Percentiles rank a stretch among this genome's conserved stretches.
Evolutionary conservation across 92 coral and sea anemone species (phyloP).

Genomic region (Epizoanthus rinbou): DNA sequence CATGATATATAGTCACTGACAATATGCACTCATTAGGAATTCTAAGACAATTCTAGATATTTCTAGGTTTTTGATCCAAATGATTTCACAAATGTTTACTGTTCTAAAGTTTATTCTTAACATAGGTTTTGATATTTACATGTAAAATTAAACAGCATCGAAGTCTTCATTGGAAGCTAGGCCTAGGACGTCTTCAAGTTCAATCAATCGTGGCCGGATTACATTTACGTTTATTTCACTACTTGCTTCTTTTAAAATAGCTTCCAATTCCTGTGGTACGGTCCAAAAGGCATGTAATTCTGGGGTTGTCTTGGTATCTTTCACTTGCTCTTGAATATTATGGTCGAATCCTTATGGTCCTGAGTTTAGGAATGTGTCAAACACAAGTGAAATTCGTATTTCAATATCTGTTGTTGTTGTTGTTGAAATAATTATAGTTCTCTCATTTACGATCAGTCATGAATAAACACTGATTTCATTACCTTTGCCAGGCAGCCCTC

Average conservation of each 20-base stretch:
- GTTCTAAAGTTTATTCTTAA: constrained; percentile 1
- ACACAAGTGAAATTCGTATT: no score
- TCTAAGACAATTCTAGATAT: background rate
- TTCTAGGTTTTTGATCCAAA: background rate
- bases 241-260: background rate
- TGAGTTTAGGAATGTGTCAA: no score
- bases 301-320: constrained; percentile 1
- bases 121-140: constrained; percentile 5
- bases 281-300: background rate
- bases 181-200: background rate
- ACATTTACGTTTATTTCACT: background rate
- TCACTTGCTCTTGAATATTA: background rate
- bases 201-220: constrained; percentile 8
- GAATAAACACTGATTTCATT: constrained; percentile 5
- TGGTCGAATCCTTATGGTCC: no score
- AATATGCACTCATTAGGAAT: background rate
- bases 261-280: background rate
- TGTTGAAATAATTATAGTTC: background rate
- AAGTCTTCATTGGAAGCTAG: constrained; percentile 7
- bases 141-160: constrained; percentile 5
- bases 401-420: background rate
- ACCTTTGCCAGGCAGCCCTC: constrained; percentile 32
- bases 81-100: background rate
- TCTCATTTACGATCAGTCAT: constrained; percentile 6
- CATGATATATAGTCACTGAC: background rate